A percentile compares a stretch with the other conserved stretches of the same genome.
Conservation (phyloP, 1,140 invertebrate species). For the Bombus affinis region DNA sequence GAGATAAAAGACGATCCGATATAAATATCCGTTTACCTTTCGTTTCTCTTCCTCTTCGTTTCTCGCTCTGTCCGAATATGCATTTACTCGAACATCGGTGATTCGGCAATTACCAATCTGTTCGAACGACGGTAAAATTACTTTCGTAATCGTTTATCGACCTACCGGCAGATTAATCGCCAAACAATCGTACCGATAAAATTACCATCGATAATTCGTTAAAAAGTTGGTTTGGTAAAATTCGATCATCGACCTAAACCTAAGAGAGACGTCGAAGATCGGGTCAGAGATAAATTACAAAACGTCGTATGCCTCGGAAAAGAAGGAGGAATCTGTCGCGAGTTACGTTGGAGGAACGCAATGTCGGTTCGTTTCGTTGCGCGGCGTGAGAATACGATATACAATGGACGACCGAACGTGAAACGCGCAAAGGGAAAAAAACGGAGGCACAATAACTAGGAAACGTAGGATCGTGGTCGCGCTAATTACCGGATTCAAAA, state of each 20-base stretch:
- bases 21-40: too few relatives aligned
- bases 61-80: too few relatives aligned
- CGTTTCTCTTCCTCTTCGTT: too few relatives aligned
- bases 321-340: not conserved
- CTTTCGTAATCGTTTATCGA: too few relatives aligned
- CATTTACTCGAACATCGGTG: too few relatives aligned
- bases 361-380: constrained; percentile 24
- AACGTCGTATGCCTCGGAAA: not conserved
- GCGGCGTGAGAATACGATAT: constrained; percentile 45
- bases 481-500: constrained; percentile 56
- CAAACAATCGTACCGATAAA: too few relatives aligned
- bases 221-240: too few relatives aligned
- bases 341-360: constrained; percentile 21
- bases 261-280: too few relatives aligned
- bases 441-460: constrained; percentile 61
- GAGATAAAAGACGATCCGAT: too few relatives aligned
- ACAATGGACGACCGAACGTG: constrained; percentile 39
- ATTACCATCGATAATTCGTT: not conserved
- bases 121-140: too few relatives aligned
- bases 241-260: too few relatives aligned
- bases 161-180: accelerated
- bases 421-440: not conserved
- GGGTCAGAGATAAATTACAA: not conserved
- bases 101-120: too few relatives aligned
- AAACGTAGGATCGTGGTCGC: constrained; percentile 40